Evolutionary conservation across 2,888 invertebrate genomes (phyloP), one percentile per base, ranked within the genome.

Genomic region (Diarsia brunnea): DNA sequence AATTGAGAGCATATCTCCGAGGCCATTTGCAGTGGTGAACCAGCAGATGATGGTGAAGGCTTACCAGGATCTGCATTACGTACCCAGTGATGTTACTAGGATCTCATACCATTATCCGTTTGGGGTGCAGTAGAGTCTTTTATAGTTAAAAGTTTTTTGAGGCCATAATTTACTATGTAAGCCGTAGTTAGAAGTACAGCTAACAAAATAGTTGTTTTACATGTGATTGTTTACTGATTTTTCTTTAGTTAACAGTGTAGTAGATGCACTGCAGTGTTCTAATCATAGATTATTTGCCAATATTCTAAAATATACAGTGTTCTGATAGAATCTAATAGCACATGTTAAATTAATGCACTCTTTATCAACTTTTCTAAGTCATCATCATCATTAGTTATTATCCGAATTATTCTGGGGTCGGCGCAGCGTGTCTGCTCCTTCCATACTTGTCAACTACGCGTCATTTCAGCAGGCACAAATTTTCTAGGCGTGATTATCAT

Each of bases 31-130:
- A 0, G 94, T 96, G 1, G 95, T 96, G 55, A 96, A 96, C 81
- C 96, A 96, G 87, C 96, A 96, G 87, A 96, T 96, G 96, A 96
- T 96, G 96, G 95, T 96, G 78, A 96, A 96, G 71, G 96, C 96
- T 0, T 96, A 96, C 73, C 96, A 96, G 82, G 96, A 96, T 71
- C 88, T 96, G 38, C 96, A 96, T 87, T 96, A 96, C 74, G 94
- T 94, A 3, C 95, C 96, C 16, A 92, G 94, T 73, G 96, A 96
- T 69, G 95, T 96, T 0, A 91, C 96, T 0, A 94, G 96, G 90
- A 95, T 96, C 79, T 95, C 96, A 0, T 96, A 96, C 69, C 95
- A 96, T 80, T 96, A 96, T 84, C 95, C 96, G 14, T 96, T 95
- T 84, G 96, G 96, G 72, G 95, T 96, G 70, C 95, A 95, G 84